phyloP scores from a whole-genome alignment of 2,888 invertebrate species.

The Lasioglossum leucozonium region DNA sequence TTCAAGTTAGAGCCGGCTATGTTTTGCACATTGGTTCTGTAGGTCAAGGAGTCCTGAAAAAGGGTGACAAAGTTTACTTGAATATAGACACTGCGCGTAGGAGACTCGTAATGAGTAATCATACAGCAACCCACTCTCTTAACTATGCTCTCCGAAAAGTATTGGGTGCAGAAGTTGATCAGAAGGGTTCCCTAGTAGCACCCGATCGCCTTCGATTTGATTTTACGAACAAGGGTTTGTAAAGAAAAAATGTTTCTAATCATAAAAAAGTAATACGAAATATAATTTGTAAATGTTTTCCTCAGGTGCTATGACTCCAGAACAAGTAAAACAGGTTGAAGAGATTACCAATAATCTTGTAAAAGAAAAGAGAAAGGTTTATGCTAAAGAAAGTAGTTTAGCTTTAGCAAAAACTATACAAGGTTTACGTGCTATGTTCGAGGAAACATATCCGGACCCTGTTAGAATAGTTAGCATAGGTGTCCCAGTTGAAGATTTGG shows the following conservation, averaged over 20 bases:
- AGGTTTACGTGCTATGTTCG: conserved; percentile 98
- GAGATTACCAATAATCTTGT: conserved; percentile 91
- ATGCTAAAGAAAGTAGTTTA: conserved; percentile 93
- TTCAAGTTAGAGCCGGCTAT: conserved; percentile 98
- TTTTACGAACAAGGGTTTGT: conserved; percentile 93
- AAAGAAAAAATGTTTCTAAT: background rate
- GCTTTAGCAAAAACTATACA: conserved; percentile 95
- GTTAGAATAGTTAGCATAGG: conserved; percentile 97
- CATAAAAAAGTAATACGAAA: background rate
- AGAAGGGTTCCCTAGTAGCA: conserved; percentile 98
- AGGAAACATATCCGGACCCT: conserved; percentile 99
- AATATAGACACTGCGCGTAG: conserved; percentile 94
- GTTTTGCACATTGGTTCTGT: conserved; percentile 96
- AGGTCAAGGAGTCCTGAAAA: conserved; percentile 90
- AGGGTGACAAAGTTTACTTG: conserved; percentile 93
- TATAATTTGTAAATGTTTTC: background rate
- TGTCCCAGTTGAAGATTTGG: conserved; percentile 94
- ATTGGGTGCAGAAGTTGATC: conserved; percentile 95
- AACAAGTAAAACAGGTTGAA: conserved; percentile 95
- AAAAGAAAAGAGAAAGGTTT: conserved; percentile 91
- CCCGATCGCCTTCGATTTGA: conserved; percentile 98
- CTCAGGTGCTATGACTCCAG: conserved; percentile 92
- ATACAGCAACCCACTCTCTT: conserved; percentile 98
- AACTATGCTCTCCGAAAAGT: conserved; percentile 97
- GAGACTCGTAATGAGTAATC: conserved; percentile 98